phyloP scores from a whole-genome alignment of 2,888 invertebrate genomes.

The Caenorhabditis wallacei region DNA sequence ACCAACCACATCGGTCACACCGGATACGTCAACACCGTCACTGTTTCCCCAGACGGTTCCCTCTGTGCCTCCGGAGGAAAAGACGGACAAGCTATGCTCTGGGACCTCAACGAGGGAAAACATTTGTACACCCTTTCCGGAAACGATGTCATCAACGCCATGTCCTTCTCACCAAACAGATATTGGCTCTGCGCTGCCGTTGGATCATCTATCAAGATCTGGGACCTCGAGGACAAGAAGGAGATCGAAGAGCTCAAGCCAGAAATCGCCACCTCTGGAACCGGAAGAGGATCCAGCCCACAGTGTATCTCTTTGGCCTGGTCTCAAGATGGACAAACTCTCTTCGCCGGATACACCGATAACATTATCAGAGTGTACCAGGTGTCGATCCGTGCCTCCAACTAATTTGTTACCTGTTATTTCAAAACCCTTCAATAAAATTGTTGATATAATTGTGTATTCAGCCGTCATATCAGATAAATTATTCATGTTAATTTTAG shows the following conservation, averaged over 20 bases:
- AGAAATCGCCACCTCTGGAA: slow-evolving; percentile 88
- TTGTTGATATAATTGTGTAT: slow-evolving; percentile 61
- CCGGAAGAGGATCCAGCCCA: slow-evolving; percentile 86
- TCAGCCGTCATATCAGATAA: slow-evolving; percentile 34
- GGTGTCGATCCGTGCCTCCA: slow-evolving; percentile 86
- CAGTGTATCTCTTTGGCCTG: slow-evolving; percentile 94
- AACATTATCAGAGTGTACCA: slow-evolving; percentile 99
- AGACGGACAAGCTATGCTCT: slow-evolving; percentile 99
- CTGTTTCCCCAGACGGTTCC: slow-evolving; percentile 99
- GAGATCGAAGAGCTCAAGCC: slow-evolving; percentile 98
- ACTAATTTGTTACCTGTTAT: slow-evolving; percentile 64
- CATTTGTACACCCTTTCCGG: slow-evolving; percentile 98
- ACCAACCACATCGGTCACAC: slow-evolving; percentile 98
- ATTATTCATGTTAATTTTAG: slow-evolving; percentile 54
- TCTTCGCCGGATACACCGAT: slow-evolving; percentile 96
- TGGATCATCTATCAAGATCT: slow-evolving; percentile 98
- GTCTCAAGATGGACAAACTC: slow-evolving; percentile 99
- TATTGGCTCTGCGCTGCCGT: slow-evolving; percentile 99
- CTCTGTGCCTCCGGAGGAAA: slow-evolving; percentile 96
- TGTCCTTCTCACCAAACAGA: slow-evolving; percentile 97
- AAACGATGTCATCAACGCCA: slow-evolving; percentile 97
- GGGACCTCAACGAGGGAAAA: slow-evolving; percentile 99
- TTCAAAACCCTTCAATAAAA: slow-evolving; percentile 62
- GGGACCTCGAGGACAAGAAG: slow-evolving; percentile 99
- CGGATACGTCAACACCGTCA: slow-evolving; percentile 98